Evolutionary conservation across 1,140 invertebrate genomes (phyloP).

Genomic region (Psilanteris sp.): DNA sequence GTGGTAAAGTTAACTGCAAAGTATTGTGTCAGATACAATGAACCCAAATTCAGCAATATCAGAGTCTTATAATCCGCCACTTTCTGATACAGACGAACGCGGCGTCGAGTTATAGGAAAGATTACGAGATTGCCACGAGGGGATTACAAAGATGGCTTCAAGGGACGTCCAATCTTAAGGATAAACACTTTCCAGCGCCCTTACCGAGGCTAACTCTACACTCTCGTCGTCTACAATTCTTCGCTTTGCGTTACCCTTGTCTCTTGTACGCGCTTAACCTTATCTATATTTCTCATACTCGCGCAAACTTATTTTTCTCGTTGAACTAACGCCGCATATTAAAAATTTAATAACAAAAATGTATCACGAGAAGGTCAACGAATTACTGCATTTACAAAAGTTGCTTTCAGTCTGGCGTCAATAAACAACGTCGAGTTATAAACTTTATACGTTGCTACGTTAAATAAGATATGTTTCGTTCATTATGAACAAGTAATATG

Average conservation of each 20-base stretch:
- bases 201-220: slow-evolving; percentile 23
- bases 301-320: slow-evolving; percentile 49
- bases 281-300: slow-evolving; percentile 7
- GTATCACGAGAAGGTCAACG: slow-evolving; percentile 15
- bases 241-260: slow-evolving; percentile 25
- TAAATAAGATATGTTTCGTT: slow-evolving; percentile 11
- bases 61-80: slow-evolving; percentile 36
- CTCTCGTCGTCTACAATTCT: slow-evolving; percentile 31
- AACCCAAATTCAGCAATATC: slow-evolving; percentile 42
- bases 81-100: slow-evolving; percentile 54
- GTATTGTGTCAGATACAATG: slow-evolving; percentile 46
- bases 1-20: slow-evolving; percentile 45
- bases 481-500: slow-evolving; percentile 6
- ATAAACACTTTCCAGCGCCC: slow-evolving; percentile 77
- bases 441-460: not conserved
- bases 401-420: slow-evolving; percentile 6
- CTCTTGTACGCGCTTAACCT: slow-evolving; percentile 11
- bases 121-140: slow-evolving; percentile 79
- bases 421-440: slow-evolving; percentile 1
- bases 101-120: slow-evolving; percentile 75
- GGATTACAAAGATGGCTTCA: slow-evolving; percentile 78
- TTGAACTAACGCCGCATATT: slow-evolving; percentile 37
- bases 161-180: slow-evolving; percentile 79
- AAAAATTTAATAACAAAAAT: slow-evolving; percentile 51
- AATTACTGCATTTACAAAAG: slow-evolving; percentile 20